phyloP scores from a whole-genome alignment of 2,888 invertebrate genomes.

The Hypercompe scribonia region DNA sequence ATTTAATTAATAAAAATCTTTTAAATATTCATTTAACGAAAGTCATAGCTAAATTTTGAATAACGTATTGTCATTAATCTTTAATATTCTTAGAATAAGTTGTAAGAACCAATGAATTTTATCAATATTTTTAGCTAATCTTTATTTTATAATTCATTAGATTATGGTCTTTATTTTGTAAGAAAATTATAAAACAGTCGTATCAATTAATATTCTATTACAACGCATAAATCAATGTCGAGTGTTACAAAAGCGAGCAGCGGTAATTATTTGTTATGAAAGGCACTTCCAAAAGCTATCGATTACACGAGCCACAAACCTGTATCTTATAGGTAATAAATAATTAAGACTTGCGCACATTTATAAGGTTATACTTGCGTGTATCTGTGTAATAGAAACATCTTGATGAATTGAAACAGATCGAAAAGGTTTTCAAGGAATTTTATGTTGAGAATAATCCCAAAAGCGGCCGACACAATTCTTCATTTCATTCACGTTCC shows the following conservation, averaged over 20 bases:
- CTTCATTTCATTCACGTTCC: slow-evolving; percentile 87
- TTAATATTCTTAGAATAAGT: too few species aligned
- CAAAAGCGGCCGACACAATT: slow-evolving; percentile 84
- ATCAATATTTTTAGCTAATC: neutral
- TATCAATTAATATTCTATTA: slow-evolving; percentile 24
- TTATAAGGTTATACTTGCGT: slow-evolving; percentile 18
- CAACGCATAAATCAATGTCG: slow-evolving; percentile 26
- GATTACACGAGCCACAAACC: slow-evolving; percentile 2
- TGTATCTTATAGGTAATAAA: slow-evolving; percentile 1
- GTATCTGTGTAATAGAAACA: slow-evolving; percentile 59
- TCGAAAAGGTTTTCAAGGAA: slow-evolving; percentile 80
- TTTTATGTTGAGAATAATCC: slow-evolving; percentile 83
- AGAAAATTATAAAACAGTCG: slow-evolving; percentile 1
- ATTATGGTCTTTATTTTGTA: neutral
- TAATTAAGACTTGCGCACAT: slow-evolving; percentile 11
- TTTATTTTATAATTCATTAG: neutral
- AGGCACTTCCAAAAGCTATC: slow-evolving; percentile 11
- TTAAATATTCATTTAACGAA: neutral
- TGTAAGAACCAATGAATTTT: neutral
- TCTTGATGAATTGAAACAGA: slow-evolving; percentile 81
- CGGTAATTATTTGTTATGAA: slow-evolving; percentile 19
- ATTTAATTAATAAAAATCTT: neutral
- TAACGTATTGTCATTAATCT: too few species aligned
- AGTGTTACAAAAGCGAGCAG: slow-evolving; percentile 18
- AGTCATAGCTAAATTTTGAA: too few species aligned